Evolutionary conservation across 2,113 vertebrate species (phyloP).

Genomic region (Oostethus manadensis): DNA sequence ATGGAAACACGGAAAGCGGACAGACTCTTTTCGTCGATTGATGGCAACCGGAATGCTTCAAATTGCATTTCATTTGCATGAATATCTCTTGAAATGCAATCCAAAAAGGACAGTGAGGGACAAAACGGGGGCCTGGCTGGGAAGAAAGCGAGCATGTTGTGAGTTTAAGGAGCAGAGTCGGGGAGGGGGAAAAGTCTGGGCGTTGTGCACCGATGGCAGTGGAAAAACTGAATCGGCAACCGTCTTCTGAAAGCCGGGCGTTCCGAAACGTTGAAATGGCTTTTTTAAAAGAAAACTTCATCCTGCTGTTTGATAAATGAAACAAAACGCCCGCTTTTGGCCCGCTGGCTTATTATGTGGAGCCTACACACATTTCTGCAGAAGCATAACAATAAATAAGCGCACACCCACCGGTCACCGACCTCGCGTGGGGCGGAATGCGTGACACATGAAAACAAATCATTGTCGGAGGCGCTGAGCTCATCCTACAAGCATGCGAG

Average conservation of each 20-base stretch:
- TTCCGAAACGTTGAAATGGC: slow-evolving; percentile 16
- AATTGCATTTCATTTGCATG: slow-evolving; percentile 50
- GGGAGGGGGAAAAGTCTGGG: slow-evolving; percentile 42
- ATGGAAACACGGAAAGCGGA: no score
- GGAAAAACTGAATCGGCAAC: slow-evolving; percentile 59
- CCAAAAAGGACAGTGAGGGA: slow-evolving; percentile 48
- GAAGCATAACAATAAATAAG: slow-evolving; percentile 39
- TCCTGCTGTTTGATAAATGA: no score
- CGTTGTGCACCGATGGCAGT: slow-evolving; percentile 50
- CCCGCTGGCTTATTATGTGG: slow-evolving; percentile 29
- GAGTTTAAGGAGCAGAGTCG: slow-evolving; percentile 53
- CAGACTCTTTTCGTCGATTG: no score
- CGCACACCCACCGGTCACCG: slow-evolving; percentile 33
- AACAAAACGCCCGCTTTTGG: no score
- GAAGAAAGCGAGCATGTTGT: slow-evolving; percentile 39
- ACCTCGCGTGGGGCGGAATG: slow-evolving; percentile 48
- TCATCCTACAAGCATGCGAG: slow-evolving; percentile 60
- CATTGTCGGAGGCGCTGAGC: slow-evolving; percentile 61
- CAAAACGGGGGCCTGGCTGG: slow-evolving; percentile 35
- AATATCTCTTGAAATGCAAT: slow-evolving; percentile 64
- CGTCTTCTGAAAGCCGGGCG: slow-evolving; percentile 23
- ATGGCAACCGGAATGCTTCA: slow-evolving; percentile 29
- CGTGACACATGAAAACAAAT: slow-evolving; percentile 67
- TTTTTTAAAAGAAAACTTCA: slow-evolving; percentile 8
- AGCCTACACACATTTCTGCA: slow-evolving; percentile 36